Evolutionary conservation across 2,113 vertebrate genomes (phyloP), one percentile per base, ranked within the genome.

Genomic region (Cervus canadensis): DNA sequence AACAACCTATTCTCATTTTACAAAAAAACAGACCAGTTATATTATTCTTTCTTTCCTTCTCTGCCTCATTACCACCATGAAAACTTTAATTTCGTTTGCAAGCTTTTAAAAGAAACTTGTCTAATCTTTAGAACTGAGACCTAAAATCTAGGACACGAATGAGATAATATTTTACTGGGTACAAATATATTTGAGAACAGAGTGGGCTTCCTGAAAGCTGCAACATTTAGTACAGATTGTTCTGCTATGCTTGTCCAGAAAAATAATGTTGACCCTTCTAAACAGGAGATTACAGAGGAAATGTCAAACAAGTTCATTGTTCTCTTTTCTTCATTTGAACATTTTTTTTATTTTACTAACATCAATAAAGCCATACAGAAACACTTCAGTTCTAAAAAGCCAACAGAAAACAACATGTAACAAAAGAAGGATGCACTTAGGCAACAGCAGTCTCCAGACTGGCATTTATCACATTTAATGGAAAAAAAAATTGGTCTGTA

Each of bases 331-430:
- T 92, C 71, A 95, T 93, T 94, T 78, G 82, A 97, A 95, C 26
- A 84, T 62, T 96, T 98, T 95, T 97, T 82, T 85, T 94, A 97
- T 88, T 97, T 97, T 86, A 84, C 71, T 96, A 87, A 97, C 79
- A 93, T 91, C 60, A 93, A 57, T 40, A 91, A 52, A 92, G 25
- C 25, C 71, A 62, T 28, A 74, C 11, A 93, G 89, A 92, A 92
- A 94, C 60, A 93, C 9, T 94, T 2, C 40, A 91, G 17, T 88
- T 87, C 79, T 90, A 86, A 97, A 95, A 87, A 90, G 52, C 48
- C 28, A 92, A 60, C 19, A 81, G 59, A 87, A 94, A 94, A 85
- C 87, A 92, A 67, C 11, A 91, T 5, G 4, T 52, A 97, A 90
- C 50, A 94, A 94, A 96, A 97, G 64, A 93, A 87, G 40, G 8